Percentiles rank a stretch among this genome's conserved stretches.
phyloP scores from a whole-genome alignment of 1,140 invertebrate species.

The Acyrthosiphon pisum region DNA sequence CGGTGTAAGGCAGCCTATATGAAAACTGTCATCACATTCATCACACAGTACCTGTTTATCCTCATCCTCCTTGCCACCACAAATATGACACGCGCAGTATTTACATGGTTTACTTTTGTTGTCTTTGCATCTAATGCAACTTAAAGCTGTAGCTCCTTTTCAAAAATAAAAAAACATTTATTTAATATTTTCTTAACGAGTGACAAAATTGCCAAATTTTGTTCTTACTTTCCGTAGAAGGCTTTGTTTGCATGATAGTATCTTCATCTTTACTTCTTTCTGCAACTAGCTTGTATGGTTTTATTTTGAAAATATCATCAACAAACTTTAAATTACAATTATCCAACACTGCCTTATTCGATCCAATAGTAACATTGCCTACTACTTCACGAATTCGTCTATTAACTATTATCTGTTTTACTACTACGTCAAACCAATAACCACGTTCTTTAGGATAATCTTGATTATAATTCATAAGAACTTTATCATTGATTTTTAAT shows the following conservation, averaged over 20 bases:
- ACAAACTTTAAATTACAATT: constrained; percentile 66
- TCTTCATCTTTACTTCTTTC: constrained; percentile 63
- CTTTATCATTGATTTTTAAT: constrained; percentile 69
- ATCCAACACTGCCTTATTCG: constrained; percentile 63
- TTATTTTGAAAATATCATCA: constrained; percentile 68
- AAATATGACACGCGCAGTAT: constrained; percentile 78
- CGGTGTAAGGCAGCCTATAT: constrained; percentile 73
- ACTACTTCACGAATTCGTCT: constrained; percentile 61
- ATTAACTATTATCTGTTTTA: constrained; percentile 63
- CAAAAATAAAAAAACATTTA: neutral
- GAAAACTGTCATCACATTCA: constrained; percentile 76
- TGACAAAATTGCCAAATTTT: neutral
- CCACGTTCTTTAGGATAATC: constrained; percentile 71
- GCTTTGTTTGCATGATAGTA: constrained; percentile 60
- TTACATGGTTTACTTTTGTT: constrained; percentile 72
- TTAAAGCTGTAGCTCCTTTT: constrained; percentile 65
- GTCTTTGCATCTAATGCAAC: constrained; percentile 74
- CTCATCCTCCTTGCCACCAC: constrained; percentile 75
- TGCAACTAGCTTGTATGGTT: constrained; percentile 64
- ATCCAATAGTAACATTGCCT: constrained; percentile 63
- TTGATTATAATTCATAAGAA: constrained; percentile 84
- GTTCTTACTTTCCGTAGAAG: constrained; percentile 59
- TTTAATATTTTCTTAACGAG: neutral
- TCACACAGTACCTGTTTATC: constrained; percentile 78
- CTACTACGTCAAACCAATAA: constrained; percentile 75